Evolutionary conservation across 2,113 vertebrate genomes (phyloP).

Genomic region (Brachypteracias leptosomus): DNA sequence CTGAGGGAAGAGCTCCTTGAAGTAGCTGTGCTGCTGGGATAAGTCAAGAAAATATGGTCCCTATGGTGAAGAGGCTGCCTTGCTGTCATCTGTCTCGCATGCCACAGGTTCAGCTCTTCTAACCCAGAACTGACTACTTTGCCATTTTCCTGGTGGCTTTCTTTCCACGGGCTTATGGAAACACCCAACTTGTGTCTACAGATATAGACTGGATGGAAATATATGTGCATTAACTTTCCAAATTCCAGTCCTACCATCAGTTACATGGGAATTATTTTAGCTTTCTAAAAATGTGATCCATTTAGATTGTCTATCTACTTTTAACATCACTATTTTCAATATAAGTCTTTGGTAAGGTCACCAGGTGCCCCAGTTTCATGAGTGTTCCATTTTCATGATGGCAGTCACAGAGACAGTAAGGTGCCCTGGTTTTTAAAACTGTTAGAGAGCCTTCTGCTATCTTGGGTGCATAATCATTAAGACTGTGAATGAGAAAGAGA

Average conservation of each 20-base stretch:
- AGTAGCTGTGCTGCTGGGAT: rapidly evolving
- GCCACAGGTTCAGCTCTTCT: not conserved
- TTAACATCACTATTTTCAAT: not conserved
- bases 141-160: not conserved
- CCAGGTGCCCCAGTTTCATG: not conserved
- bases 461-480: not conserved
- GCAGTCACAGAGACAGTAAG: not conserved
- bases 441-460: not conserved
- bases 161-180: not conserved
- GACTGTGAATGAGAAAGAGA: not conserved
- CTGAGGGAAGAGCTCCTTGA: not conserved
- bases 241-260: not conserved
- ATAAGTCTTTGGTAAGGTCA: not conserved
- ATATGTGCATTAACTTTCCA: not conserved
- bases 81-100: not conserved
- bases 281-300: not conserved
- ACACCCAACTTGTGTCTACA: not conserved
- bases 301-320: not conserved
- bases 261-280: not conserved
- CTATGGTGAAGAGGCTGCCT: rapidly evolving
- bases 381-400: not conserved
- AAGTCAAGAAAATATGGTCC: rapidly evolving
- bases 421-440: not conserved
- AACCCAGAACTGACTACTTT: not conserved
- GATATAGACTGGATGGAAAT: not conserved